Base-by-base conservation (phyloP, 1,140 invertebrate genomes). In the Bradysia coprophila region DNA sequence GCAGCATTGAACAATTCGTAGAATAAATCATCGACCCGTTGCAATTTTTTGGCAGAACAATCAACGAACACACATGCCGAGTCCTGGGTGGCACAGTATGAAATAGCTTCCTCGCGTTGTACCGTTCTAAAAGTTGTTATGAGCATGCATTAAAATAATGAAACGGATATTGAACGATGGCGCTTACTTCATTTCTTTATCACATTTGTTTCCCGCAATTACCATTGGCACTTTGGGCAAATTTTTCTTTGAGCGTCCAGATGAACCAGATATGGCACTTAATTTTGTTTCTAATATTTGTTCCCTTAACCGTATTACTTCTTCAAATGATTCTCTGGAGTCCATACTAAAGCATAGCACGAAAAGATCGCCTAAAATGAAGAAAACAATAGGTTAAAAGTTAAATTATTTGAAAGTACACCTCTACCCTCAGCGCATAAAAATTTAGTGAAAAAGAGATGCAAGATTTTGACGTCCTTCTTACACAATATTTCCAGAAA, bases 291-390 rank as follows among this genome's bases (percentile, higher is more conserved):
- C 81, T 38, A 85, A 56, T 50, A 90, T 85, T 56, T 86, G 81
- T 49, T 88, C 81, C 31, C 82, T 66, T 37, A 89, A 67, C 34
- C 77, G 68, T 43, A 81, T 75, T 9, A 83, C 81, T 60, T 87
- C 82, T 48, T 86, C 78, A 52, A 86, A 90, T 0, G 81, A 84
- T 53, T 87, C 83, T n/a, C 78, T 67, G 47, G 78, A 78, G 52
- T 86, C 81, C 71, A 88, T 78, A 50, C 79, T 77, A 58, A 85
- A 90, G 6, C 88, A 82, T 44, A 90, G 61, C 37, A 88, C 72
- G 61, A 90, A 90, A 10, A 87, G 61, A 57, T 90, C 84, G 49
- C 83, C 84, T 89, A 67, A 21, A 55, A 54, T 49, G 46, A 45
- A 31, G 18, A 28, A 6, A 28, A 28, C 6, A 28, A 28, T n/a